A percentile compares a stretch with the other conserved stretches of the same genome.
Evolutionary conservation across 2,797 vertebrate species (phyloP).

Genomic region (Coregonus ussuriensis): DNA sequence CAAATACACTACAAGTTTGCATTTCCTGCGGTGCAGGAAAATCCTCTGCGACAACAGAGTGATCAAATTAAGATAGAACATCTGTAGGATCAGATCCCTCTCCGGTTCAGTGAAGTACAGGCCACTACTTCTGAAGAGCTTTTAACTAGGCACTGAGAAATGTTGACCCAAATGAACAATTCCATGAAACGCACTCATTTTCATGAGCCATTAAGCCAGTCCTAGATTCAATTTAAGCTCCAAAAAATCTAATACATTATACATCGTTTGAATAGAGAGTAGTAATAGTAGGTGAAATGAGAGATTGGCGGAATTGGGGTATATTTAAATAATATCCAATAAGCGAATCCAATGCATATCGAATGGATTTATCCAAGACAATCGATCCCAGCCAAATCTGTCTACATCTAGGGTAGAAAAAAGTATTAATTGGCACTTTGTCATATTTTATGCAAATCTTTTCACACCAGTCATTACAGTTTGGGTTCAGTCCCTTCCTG

Average conservation of each 20-base stretch:
- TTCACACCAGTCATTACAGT: background rate
- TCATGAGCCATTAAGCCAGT: background rate
- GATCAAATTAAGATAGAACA: too few relatives aligned
- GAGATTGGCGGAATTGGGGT: constrained; percentile 45
- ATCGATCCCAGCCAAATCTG: constrained; percentile 28
- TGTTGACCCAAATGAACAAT: constrained; percentile 1
- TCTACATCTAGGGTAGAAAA: constrained; percentile 39
- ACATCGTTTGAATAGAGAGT: background rate
- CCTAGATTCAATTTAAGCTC: background rate
- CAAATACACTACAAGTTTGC: too few relatives aligned
- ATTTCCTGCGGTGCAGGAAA: too few relatives aligned
- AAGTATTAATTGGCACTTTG: constrained; percentile 44
- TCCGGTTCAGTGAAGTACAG: background rate
- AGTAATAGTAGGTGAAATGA: constrained; percentile 11
- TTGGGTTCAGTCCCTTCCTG: background rate
- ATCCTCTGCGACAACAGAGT: too few relatives aligned
- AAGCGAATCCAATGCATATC: constrained; percentile 68
- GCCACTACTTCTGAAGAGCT: background rate
- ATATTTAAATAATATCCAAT: constrained; percentile 64
- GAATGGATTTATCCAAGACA: constrained; percentile 59
- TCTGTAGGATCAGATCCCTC: background rate
- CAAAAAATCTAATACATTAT: background rate
- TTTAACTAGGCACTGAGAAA: background rate
- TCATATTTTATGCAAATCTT: constrained; percentile 53
- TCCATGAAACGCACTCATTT: background rate